phyloP scores from a whole-genome alignment of 2,888 invertebrate species.

The Idaea straminata region DNA sequence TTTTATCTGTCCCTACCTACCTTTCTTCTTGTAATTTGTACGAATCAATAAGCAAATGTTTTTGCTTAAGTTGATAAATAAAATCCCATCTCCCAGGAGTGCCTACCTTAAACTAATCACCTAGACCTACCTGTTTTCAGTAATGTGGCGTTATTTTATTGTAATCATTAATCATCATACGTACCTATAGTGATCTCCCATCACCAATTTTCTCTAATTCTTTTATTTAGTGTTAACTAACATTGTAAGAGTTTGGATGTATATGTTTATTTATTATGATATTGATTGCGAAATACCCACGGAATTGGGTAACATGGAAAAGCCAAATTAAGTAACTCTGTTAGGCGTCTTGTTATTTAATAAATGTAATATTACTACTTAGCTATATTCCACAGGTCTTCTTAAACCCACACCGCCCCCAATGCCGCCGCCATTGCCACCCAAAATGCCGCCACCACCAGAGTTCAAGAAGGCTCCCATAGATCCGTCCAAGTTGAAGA shows the following conservation, averaged over 20 bases:
- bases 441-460: constrained; percentile 81
- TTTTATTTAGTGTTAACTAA: background rate
- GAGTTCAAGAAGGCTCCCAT: constrained; percentile 82
- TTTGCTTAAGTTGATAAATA: background rate
- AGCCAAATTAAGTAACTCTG: background rate
- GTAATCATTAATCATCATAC: background rate
- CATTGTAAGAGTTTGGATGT: background rate
- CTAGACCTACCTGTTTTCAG: background rate
- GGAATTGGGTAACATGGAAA: background rate
- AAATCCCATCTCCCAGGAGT: background rate
- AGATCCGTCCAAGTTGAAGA: constrained; percentile 81
- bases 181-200: background rate
- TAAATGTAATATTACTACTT: constrained; percentile 2
- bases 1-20: background rate
- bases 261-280: background rate
- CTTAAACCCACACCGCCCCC: constrained; percentile 78
- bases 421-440: constrained; percentile 87
- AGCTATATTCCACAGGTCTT: constrained; percentile 45
- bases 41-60: background rate
- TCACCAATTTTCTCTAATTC: background rate
- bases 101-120: background rate
- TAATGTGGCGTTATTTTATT: background rate
- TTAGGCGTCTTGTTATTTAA: background rate
- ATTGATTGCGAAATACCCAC: background rate
- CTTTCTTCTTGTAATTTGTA: background rate